phyloP scores from a whole-genome alignment of 2,888 invertebrate species.

The Pseudococcus jackbeardsleyi region DNA sequence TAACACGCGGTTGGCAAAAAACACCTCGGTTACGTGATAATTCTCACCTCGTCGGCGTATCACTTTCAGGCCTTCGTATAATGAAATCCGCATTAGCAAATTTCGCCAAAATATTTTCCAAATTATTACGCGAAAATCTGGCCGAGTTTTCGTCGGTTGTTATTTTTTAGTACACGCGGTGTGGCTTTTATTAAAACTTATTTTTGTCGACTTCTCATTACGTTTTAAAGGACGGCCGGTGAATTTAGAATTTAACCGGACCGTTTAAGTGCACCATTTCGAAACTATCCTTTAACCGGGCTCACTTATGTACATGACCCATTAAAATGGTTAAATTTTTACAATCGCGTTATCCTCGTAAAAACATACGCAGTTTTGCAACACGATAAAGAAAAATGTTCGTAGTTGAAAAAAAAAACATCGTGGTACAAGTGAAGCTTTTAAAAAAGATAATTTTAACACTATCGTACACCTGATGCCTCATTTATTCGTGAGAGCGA shows the following conservation, averaged over 20 bases:
- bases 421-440: neutral
- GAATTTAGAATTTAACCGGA: neutral
- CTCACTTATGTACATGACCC: slow-evolving; percentile 22
- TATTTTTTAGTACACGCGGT: slow-evolving; percentile 18
- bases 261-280: neutral
- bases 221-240: neutral
- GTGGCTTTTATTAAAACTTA: slow-evolving; percentile 40
- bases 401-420: neutral
- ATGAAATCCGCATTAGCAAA: slow-evolving; percentile 6
- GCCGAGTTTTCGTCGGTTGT: neutral
- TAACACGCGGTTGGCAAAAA: neutral
- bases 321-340: slow-evolving; percentile 45
- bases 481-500: neutral
- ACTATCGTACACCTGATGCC: slow-evolving; percentile 28
- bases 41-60: neutral
- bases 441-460: slow-evolving; percentile 49
- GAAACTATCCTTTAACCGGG: neutral
- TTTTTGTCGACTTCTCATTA: slow-evolving; percentile 30
- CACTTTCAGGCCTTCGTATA: neutral
- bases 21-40: slow-evolving; percentile 4
- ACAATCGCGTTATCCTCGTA: slow-evolving; percentile 39
- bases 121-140: neutral
- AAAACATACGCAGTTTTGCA: slow-evolving; percentile 18
- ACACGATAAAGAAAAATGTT: slow-evolving; percentile 30
- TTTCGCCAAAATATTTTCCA: slow-evolving; percentile 1